These are phyloP conservation scores for Megaleporinus macrocephalus DNA, from an alignment of 2,113 vertebrate species.

Conservation along the genomic window DNA sequence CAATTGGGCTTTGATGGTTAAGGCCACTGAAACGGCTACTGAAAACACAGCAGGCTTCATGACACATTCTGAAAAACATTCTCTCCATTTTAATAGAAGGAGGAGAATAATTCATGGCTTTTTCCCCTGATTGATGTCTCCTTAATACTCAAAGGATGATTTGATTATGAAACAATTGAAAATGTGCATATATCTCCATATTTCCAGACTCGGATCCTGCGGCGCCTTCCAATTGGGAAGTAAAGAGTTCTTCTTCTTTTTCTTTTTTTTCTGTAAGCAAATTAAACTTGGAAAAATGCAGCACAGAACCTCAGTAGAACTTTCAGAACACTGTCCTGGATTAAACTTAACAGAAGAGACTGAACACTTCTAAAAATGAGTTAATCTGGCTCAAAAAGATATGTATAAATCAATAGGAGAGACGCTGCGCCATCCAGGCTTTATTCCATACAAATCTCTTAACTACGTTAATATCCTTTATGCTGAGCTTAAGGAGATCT, in stretches of 20 bases:
- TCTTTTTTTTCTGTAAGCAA: neutral
- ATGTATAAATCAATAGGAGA: neutral
- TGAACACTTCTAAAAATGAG: neutral
- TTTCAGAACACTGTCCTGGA: neutral
- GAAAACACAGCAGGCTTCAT: neutral
- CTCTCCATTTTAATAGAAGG: conserved; percentile 7
- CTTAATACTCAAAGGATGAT: conserved; percentile 32
- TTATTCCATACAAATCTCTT: neutral
- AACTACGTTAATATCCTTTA: neutral
- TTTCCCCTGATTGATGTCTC: conserved; percentile 30
- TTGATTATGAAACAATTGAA: conserved; percentile 46
- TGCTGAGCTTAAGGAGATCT: neutral
- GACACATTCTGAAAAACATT: neutral
- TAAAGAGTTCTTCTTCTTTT: neutral
- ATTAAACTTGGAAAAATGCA: neutral
- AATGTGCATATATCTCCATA: conserved; percentile 52
- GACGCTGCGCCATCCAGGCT: neutral
- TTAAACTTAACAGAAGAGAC: neutral
- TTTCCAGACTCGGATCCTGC: neutral
- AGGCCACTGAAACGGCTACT: neutral
- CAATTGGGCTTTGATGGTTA: neutral
- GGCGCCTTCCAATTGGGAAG: neutral
- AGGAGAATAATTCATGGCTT: conserved; percentile 26
- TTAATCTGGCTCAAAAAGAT: neutral
- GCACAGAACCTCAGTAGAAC: neutral